A percentile compares a stretch with the other conserved stretches of the same genome.
Conservation (phyloP, 2,113 vertebrate genomes). For the Muntiacus reevesi region DNA sequence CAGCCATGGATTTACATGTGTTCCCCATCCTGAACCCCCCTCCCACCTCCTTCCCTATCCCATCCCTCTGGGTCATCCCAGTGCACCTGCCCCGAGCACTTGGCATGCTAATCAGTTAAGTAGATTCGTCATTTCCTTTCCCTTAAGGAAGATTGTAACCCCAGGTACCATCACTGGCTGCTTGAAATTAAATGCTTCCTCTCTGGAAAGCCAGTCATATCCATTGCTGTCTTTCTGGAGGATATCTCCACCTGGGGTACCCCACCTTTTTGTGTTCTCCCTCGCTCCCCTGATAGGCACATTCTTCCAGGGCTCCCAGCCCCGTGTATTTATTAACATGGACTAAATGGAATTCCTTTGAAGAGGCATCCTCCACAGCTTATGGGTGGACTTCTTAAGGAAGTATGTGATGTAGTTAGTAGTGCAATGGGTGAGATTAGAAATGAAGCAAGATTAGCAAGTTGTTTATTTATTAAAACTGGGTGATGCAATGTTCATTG, state of each 20-base stretch:
- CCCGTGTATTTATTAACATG: neutral
- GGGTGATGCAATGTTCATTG: neutral
- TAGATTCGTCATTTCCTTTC: neutral
- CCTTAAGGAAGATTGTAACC: neutral
- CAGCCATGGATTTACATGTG: too few species aligned
- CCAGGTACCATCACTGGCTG: neutral
- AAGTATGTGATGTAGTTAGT: neutral
- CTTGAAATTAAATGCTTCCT: slow-evolving; percentile 26
- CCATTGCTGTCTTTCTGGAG: neutral
- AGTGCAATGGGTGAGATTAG: neutral
- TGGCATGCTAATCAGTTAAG: neutral
- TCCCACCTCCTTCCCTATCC: too few species aligned
- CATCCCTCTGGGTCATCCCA: too few species aligned
- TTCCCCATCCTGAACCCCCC: too few species aligned
- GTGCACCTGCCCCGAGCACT: too few species aligned
- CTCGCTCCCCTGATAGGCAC: neutral
- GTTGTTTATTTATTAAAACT: neutral
- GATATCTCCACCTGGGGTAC: neutral
- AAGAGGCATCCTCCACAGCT: neutral
- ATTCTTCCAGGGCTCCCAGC: neutral
- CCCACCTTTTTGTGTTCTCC: neutral
- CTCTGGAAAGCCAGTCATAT: neutral
- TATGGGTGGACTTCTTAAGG: neutral
- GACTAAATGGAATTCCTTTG: neutral
- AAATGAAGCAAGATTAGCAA: neutral